Evolutionary conservation across 2,888 invertebrate species (phyloP).

Genomic region (Hemithea aestivaria): DNA sequence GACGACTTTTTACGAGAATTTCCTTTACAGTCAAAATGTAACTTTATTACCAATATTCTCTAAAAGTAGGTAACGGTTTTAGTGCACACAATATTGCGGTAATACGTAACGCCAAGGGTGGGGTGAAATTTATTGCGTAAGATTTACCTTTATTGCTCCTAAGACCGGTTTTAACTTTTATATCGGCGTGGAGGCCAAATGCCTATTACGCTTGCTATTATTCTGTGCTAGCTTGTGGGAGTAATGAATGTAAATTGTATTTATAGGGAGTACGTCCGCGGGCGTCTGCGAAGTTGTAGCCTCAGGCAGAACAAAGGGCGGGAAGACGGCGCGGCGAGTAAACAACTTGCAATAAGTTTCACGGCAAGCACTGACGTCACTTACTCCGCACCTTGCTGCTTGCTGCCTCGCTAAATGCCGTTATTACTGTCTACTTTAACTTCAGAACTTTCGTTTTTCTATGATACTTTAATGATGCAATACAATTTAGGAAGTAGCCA

Average conservation of each 20-base stretch:
- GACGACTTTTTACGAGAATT: constrained; percentile 48
- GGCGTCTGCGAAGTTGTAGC: constrained; percentile 61
- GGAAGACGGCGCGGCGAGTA: constrained; percentile 58
- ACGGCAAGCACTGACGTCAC: constrained; percentile 45
- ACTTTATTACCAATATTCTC: constrained; percentile 39
- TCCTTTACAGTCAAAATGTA: constrained; percentile 36
- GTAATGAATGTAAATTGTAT: constrained; percentile 68
- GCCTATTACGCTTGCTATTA: constrained; percentile 36
- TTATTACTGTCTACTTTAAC: constrained; percentile 49
- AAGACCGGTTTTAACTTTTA: constrained; percentile 9
- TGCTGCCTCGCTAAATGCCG: constrained; percentile 45
- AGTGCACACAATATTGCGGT: constrained; percentile 27
- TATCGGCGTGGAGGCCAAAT: constrained; percentile 8
- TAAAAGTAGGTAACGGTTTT: constrained; percentile 43
- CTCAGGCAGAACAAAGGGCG: constrained; percentile 66
- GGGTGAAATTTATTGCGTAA: constrained; percentile 8
- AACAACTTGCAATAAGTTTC: constrained; percentile 73
- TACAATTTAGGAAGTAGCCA: neutral
- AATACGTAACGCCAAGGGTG: constrained; percentile 5
- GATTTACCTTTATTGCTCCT: constrained; percentile 5
- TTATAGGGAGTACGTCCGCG: constrained; percentile 57
- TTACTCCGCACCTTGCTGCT: constrained; percentile 35
- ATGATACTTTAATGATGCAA: constrained; percentile 1
- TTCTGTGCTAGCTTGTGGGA: constrained; percentile 35
- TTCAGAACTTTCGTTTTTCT: constrained; percentile 29